Conservation (phyloP, 2,888 invertebrate species). For the Apamea monoglypha region DNA sequence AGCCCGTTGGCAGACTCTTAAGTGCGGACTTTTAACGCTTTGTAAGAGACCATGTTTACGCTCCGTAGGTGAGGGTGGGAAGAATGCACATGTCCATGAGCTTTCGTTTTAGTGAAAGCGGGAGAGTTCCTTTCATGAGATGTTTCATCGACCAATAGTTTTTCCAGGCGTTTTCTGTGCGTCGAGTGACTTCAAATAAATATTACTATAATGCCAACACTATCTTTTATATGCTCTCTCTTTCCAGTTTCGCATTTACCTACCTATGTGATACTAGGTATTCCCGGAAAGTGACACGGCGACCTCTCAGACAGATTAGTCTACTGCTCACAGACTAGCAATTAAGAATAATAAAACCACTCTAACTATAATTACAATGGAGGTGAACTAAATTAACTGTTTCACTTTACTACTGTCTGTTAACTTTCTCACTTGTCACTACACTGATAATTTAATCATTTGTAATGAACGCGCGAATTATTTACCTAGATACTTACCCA, state of each 20-base stretch:
- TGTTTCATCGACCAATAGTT: no score
- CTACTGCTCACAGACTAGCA: constrained; percentile 8
- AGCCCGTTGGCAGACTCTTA: no score
- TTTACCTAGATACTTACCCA: neutral
- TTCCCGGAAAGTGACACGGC: neutral
- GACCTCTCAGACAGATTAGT: neutral
- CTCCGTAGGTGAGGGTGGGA: no score
- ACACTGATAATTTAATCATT: constrained; percentile 12
- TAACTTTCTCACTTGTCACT: constrained; percentile 21
- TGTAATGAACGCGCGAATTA: neutral
- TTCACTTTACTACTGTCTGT: constrained; percentile 4
- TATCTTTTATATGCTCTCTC: neutral
- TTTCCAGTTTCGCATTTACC: neutral
- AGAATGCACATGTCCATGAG: no score
- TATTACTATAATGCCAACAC: neutral
- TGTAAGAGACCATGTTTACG: no score
- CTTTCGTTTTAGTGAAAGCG: no score
- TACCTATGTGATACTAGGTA: neutral
- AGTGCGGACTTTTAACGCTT: no score
- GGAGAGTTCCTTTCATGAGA: no score
- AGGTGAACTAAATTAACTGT: constrained; percentile 15
- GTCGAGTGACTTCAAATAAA: no score
- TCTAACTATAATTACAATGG: neutral
- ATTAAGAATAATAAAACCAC: constrained; percentile 12
- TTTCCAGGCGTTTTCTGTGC: no score